Conservation (phyloP, 2,888 invertebrate species). For the Tipula confusa region DNA sequence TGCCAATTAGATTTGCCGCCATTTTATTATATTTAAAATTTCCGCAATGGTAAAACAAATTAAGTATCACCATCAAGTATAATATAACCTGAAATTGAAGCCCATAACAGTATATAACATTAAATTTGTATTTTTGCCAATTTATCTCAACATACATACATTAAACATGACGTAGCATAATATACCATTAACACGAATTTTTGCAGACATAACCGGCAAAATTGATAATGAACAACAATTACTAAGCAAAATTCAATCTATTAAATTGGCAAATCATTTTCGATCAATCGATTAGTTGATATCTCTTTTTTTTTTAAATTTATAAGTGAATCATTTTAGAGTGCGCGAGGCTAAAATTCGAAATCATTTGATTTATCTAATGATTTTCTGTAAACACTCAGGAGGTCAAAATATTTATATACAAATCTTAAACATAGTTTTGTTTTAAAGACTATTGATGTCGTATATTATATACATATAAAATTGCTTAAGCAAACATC, state of each 20-base stretch:
- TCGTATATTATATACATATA: background rate
- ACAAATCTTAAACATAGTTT: background rate
- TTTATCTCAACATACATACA: background rate
- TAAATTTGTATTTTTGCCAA: background rate
- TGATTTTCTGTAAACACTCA: background rate
- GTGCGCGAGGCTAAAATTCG: background rate
- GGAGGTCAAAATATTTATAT: background rate
- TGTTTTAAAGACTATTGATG: background rate
- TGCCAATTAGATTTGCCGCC: background rate
- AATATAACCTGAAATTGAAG: background rate
- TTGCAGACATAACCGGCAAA: background rate
- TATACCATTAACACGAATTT: background rate
- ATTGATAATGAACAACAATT: slow-evolving; percentile 20
- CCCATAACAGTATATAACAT: background rate
- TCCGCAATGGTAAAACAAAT: background rate
- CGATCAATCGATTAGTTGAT: background rate
- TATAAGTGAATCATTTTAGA: background rate
- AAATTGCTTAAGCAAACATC: background rate
- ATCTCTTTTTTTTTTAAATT: background rate
- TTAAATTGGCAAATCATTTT: background rate
- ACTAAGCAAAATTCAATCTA: background rate
- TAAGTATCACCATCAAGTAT: background rate
- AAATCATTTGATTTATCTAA: background rate
- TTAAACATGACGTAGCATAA: background rate
- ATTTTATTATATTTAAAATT: background rate